Conservation (phyloP, 2,797 vertebrate genomes). For the Gallinago nigripennis region DNA sequence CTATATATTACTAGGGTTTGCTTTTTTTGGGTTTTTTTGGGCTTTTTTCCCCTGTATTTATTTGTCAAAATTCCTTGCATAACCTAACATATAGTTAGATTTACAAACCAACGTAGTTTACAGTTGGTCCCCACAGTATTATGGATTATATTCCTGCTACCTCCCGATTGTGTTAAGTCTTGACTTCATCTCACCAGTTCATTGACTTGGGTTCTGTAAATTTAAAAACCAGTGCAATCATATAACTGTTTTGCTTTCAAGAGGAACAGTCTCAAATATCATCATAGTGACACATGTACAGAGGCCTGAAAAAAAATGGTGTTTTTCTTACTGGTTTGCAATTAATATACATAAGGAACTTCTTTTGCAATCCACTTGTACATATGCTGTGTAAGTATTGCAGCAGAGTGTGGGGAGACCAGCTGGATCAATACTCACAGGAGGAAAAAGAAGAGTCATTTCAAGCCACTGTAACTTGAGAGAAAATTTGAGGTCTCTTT, state of each 20-base stretch:
- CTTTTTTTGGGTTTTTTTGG: fast-evolving
- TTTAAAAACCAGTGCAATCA: neutral
- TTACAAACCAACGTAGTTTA: neutral
- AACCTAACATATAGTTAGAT: neutral
- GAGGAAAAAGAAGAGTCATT: neutral
- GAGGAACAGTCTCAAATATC: neutral
- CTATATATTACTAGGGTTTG: neutral
- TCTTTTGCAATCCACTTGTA: neutral
- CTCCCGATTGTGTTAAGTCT: neutral
- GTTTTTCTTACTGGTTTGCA: neutral
- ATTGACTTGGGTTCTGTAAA: neutral
- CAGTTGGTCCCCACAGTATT: neutral
- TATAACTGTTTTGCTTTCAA: neutral
- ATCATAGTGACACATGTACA: neutral
- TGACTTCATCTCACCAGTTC: neutral
- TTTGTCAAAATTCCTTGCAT: neutral
- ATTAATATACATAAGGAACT: neutral
- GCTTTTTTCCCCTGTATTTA: neutral
- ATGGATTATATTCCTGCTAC: neutral
- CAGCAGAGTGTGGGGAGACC: neutral
- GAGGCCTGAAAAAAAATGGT: neutral
- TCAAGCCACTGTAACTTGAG: neutral
- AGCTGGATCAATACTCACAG: neutral
- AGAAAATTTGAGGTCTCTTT: neutral
- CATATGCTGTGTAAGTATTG: fast-evolving